Evolutionary conservation across 2,113 vertebrate genomes (phyloP), one percentile per base, ranked within the genome.

Genomic region (Puntigrus tetrazona): DNA sequence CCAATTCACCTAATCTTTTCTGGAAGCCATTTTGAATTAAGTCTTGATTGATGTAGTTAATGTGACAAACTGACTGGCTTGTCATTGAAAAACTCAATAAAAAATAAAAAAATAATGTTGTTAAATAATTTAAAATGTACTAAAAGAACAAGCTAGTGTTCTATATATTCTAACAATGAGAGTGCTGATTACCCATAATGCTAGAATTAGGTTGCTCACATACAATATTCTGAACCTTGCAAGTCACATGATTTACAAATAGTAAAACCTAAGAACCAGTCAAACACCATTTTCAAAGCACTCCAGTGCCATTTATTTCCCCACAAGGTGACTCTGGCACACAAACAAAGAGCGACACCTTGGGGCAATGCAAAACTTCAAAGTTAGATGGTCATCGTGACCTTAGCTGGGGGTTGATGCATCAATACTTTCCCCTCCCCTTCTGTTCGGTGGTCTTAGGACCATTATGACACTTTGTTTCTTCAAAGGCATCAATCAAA

Each of bases 401-500:
- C 86, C 82, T 87, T 70, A 8, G 41, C 70, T 80, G 75, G 59
- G 59, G 70, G 18, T 41, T 22, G 47, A 61, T 73, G 72, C 70
- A 75, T 76, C 73, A 52, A 63, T 47, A 61, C 43, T 75, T 74
- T 20, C 20, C 5, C 43, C 34, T 65, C 22, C 43, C 55, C 45
- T 25, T 34, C 57, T 52, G 22, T 61, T 81, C n/a, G 29, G 31
- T 55, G 47, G 47, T 70, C 57, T 83, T 84, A 34, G 59, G 74
- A 74, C 85, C 77, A 55, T 80, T 77, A 82, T 87, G 88, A 87
- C 84, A 78, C 67, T 83, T 85, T 78, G 88, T 67, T 57, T 82
- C 85, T 86, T 87, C 78, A 82, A 80, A 87, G 82, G 74, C 86
- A 87, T 89, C 88, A 86, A 87, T 89, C 84, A 89, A 78, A 84